A percentile compares a stretch with the other conserved stretches of the same genome.
Evolutionary conservation across 2,888 invertebrate genomes (phyloP).

Genomic region (Kryphioiulus occultus): DNA sequence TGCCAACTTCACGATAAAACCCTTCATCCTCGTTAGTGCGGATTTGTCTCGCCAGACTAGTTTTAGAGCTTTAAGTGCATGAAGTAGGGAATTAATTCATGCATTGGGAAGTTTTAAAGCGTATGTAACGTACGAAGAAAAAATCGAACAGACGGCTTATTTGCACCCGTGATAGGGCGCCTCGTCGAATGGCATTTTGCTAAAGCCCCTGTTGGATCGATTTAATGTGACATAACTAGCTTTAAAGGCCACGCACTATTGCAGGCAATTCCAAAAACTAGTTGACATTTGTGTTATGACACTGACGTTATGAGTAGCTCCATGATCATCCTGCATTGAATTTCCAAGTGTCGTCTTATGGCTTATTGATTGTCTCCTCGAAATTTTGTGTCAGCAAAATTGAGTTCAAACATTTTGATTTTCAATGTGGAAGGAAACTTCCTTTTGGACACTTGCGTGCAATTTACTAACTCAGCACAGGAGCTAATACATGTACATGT

Average conservation of each 20-base stretch:
- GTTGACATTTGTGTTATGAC: constrained; percentile 24
- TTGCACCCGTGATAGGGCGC: constrained; percentile 18
- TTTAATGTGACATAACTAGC: constrained; percentile 33
- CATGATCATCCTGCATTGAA: neutral
- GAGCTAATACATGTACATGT: too few relatives aligned
- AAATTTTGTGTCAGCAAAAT: neutral
- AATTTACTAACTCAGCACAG: too few relatives aligned
- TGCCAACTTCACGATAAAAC: neutral
- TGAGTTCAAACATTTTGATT: too few relatives aligned
- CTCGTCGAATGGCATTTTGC: neutral
- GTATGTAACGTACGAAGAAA: neutral
- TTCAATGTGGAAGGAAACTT: too few relatives aligned
- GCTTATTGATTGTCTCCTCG: neutral
- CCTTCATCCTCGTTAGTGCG: constrained; percentile 38
- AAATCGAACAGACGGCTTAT: constrained; percentile 14
- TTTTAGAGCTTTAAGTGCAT: constrained; percentile 1
- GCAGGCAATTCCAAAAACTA: constrained; percentile 4
- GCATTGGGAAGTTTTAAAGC: neutral
- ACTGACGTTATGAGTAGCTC: neutral
- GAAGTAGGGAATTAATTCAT: constrained; percentile 14
- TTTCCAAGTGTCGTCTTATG: neutral
- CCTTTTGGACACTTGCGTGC: too few relatives aligned
- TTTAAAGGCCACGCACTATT: constrained; percentile 18
- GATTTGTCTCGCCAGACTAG: constrained; percentile 28
- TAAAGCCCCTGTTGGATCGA: neutral